Conservation (phyloP, 2,888 invertebrate species). For the Mactromeris polynyma region DNA sequence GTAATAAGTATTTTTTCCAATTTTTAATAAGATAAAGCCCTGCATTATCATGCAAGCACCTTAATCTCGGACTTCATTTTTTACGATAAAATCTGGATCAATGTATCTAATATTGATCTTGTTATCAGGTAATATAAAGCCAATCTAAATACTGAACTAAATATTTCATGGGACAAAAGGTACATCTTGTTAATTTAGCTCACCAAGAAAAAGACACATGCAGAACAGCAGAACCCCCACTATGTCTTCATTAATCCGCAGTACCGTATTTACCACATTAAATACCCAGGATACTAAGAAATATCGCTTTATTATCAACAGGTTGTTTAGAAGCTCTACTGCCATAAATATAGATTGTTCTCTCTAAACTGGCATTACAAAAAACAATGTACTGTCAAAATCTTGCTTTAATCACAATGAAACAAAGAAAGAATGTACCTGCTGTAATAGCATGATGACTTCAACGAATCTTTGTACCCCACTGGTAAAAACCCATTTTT, state of each 20-base stretch:
- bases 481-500: no score
- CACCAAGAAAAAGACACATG: not conserved
- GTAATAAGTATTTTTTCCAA: not conserved
- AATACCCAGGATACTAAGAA: not conserved
- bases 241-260: not conserved
- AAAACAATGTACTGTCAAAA: no score
- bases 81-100: slow-evolving; percentile 14
- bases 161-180: not conserved
- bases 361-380: no score
- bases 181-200: slow-evolving; percentile 1
- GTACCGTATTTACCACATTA: not conserved
- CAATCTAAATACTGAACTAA: not conserved
- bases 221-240: not conserved
- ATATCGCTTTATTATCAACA: not conserved
- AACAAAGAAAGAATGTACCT: no score
- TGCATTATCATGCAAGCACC: not conserved
- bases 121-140: not conserved
- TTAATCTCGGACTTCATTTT: not conserved
- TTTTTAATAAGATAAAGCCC: slow-evolving; percentile 2
- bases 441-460: no score
- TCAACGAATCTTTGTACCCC: no score
- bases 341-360: no score
- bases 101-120: not conserved
- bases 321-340: not conserved
- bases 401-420: no score